phyloP scores from a whole-genome alignment of 2,797 vertebrate species.

The Oreochromis mossambicus region DNA sequence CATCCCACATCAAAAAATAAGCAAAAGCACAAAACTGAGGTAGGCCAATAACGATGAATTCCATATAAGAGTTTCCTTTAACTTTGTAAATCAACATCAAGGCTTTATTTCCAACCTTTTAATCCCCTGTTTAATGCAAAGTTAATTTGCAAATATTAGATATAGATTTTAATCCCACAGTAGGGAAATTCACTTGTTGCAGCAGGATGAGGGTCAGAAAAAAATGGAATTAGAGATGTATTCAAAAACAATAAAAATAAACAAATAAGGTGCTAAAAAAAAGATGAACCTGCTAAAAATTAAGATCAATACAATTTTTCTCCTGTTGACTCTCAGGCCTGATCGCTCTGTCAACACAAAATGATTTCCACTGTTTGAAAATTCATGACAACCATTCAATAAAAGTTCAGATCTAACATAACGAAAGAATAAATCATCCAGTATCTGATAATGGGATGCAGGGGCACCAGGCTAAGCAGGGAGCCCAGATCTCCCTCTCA shows the following conservation, averaged over 20 bases:
- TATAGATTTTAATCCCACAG: background rate
- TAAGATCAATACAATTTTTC: background rate
- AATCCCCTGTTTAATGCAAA: background rate
- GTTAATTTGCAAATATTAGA: background rate
- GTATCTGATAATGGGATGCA: background rate
- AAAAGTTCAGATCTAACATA: background rate
- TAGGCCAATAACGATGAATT: rapidly evolving
- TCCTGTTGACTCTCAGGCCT: background rate
- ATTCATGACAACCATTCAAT: background rate
- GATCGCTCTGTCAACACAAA: background rate
- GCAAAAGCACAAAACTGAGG: background rate
- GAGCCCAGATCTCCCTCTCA: background rate
- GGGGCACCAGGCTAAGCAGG: background rate
- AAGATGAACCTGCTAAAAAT: background rate
- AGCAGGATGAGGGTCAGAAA: background rate
- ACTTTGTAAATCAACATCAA: background rate
- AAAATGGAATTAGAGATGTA: background rate
- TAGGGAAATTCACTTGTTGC: background rate
- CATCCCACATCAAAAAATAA: background rate
- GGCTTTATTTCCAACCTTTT: background rate
- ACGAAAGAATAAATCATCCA: background rate
- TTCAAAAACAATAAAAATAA: background rate
- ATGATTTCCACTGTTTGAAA: background rate
- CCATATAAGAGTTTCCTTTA: background rate
- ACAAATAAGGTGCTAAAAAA: background rate